These are phyloP conservation scores for Pachyuromys duprasi DNA, from an alignment of 2,797 vertebrate genomes.

Conservation along the genomic window DNA sequence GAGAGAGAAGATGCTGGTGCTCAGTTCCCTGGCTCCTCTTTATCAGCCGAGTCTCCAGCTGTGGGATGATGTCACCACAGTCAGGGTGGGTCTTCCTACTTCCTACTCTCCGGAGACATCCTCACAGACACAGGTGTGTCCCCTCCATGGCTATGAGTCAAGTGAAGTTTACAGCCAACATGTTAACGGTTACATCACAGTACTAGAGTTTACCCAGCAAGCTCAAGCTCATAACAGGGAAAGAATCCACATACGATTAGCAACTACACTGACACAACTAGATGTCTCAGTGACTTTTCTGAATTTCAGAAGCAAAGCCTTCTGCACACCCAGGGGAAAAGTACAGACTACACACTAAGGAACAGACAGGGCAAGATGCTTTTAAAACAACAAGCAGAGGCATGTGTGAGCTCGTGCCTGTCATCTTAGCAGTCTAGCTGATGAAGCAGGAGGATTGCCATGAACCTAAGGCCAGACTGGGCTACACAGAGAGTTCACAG, in stretches of 20 bases:
- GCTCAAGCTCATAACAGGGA: not conserved
- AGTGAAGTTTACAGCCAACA: no score
- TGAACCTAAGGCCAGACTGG: not conserved
- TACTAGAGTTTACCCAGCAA: not conserved
- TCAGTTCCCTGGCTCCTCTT: not conserved
- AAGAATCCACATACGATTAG: not conserved
- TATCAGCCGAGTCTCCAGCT: not conserved
- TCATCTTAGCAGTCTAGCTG: not conserved
- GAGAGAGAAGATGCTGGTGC: not conserved
- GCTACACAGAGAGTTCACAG: not conserved
- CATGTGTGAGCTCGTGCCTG: not conserved
- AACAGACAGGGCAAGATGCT: not conserved
- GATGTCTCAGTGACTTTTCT: not conserved
- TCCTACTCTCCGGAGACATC: not conserved
- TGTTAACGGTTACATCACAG: no score
- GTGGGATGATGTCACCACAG: not conserved
- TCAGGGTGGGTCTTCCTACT: not conserved
- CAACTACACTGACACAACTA: not conserved
- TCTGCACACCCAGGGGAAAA: not conserved
- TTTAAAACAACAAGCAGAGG: not conserved
- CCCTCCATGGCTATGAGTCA: not conserved
- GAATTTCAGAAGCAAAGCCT: not conserved
- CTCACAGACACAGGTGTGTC: not conserved
- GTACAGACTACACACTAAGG: not conserved
- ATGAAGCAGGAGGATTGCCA: not conserved